Evolutionary conservation across 2,113 vertebrate species (phyloP), one percentile per base, ranked within the genome.

Genomic region (Azemiops feae): DNA sequence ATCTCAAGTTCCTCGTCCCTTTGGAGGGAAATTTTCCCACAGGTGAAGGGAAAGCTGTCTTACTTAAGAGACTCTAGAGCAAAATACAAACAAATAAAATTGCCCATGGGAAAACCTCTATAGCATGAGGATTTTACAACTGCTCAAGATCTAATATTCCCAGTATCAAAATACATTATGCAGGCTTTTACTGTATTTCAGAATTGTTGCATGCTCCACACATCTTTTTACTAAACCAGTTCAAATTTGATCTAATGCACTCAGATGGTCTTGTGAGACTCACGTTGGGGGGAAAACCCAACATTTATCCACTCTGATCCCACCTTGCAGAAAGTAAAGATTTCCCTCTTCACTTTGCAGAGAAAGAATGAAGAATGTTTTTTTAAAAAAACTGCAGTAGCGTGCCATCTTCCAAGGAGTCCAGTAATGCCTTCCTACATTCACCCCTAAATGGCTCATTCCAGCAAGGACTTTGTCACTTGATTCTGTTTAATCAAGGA

Each of bases 21-120:
- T 93, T 96, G 91, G 96, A 87, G 10, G 89, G 93, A 14, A 96
- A 87, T 94, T 98, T 99, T 6, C 95, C 93, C 85, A 94, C 95
- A 88, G 98, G 96, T 27, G 96, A 97, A 94, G 98, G 97, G 92
- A 98, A 96, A 91, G 96, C 95, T 0, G 98, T 96, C 94, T 98
- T 99, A 0, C 97, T 98, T 55, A 98, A 92, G 34, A 98, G 97
- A 91, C 97, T 99, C 99, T 99, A 94, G 11, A 90, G 89, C 5
- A 1, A 11, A 34, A 39, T 23, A 22, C n/a, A 14, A 27, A 1
- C 3, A 9, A 92, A 89, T 5, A 43, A 60, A 20, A 64, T 18
- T 14, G 5, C 87, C 86, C 25, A 0, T 0, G 0, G 11, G 30
- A 27, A 45, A 64, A 39, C 1, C 16, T 14, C 2, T 12, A 64